Conservation (phyloP, 1,140 invertebrate genomes). For the Thalassaphorura encarpata region DNA sequence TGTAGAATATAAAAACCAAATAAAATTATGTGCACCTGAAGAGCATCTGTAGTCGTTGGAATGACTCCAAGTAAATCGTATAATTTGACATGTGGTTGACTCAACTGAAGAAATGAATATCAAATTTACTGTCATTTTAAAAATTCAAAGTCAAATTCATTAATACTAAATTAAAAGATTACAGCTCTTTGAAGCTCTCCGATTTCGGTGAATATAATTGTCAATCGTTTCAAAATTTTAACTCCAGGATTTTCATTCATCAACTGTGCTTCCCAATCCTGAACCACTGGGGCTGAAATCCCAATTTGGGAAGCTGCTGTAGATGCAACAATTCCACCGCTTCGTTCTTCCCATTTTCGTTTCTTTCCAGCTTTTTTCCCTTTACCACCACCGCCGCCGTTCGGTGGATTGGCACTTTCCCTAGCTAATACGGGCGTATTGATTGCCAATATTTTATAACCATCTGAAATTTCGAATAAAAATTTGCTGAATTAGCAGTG, state of each 20-base stretch:
- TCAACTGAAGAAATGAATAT: constrained; percentile 14
- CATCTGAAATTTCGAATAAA: too few species aligned
- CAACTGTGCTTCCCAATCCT: constrained; percentile 18
- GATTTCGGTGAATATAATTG: constrained; percentile 21
- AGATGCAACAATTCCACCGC: constrained; percentile 16
- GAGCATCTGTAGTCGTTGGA: constrained; percentile 22
- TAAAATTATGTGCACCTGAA: constrained; percentile 6
- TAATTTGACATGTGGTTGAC: constrained; percentile 2
- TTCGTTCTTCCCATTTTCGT: constrained; percentile 24
- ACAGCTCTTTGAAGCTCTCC: constrained; percentile 22
- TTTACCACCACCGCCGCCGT: too few species aligned
- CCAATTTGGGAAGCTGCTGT: constrained; percentile 8
- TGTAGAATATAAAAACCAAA: not conserved
- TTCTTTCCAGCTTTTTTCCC: constrained; percentile 21
- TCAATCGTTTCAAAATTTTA: constrained; percentile 23
- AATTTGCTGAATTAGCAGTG: too few species aligned
- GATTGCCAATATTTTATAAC: constrained; percentile 21
- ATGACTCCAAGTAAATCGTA: constrained; percentile 28
- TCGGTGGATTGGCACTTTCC: constrained; percentile 6
- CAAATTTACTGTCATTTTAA: not conserved
- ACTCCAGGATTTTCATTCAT: not conserved
- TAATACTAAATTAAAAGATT: constrained; percentile 1
- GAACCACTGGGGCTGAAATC: not conserved
- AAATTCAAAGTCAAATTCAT: not conserved
- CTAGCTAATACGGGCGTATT: constrained; percentile 23